Conservation (phyloP, 2,797 vertebrate genomes). For the Eurystomus glaucurus region DNA sequence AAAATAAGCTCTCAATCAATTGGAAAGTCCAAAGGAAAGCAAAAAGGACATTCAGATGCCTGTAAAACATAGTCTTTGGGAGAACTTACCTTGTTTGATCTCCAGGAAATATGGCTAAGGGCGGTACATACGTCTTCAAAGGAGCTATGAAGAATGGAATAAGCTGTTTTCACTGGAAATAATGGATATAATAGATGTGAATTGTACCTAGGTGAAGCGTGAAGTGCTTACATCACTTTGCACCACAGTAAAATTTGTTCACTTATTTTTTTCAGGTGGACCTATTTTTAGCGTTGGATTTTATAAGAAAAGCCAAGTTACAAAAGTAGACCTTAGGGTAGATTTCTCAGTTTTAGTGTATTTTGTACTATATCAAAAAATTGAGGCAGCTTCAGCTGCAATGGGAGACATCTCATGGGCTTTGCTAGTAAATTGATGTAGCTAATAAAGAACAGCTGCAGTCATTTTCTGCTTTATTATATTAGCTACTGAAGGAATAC, state of each 20-base stretch:
- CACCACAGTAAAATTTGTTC: neutral
- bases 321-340: neutral
- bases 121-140: rapidly evolving
- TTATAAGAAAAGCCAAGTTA: neutral
- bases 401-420: slow-evolving; percentile 35
- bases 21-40: neutral
- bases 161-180: neutral
- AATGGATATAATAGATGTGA: neutral
- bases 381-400: neutral
- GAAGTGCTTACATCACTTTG: neutral
- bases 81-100: neutral
- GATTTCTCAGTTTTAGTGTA: neutral
- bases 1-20: neutral
- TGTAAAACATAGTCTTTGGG: neutral
- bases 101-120: neutral
- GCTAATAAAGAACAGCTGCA: neutral
- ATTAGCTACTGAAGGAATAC: neutral
- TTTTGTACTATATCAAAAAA: neutral
- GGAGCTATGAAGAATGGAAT: neutral
- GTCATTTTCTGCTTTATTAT: neutral
- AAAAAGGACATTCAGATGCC: neutral
- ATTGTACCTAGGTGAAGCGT: neutral
- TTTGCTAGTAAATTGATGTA: neutral
- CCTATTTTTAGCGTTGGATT: neutral
- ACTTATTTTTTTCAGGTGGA: neutral